Evolutionary conservation across 2,888 invertebrate genomes (phyloP), one percentile per base, ranked within the genome.

Genomic region (Melinaea menophilus): DNA sequence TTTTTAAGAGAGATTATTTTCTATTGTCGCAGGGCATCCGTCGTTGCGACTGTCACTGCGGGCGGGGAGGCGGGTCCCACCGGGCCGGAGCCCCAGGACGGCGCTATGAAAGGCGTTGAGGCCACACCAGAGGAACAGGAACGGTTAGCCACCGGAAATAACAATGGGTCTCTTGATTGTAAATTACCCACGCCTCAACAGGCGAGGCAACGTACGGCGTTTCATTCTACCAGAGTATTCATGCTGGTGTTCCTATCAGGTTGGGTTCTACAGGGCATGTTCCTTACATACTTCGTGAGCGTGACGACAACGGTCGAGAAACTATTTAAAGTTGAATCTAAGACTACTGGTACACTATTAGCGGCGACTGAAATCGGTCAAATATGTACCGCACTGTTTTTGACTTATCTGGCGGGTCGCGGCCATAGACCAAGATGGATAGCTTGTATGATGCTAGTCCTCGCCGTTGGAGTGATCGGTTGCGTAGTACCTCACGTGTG

Each of bases 361-460:
- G 96, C 96, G 73, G 97, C 97, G 70, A 97, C 97, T 31, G 97
- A 98, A 87, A 95, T 98, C 79, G 98, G 98, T 0, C 97, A 97
- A 87, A 97, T 98, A 75, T 95, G 96, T 69, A 97, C 97, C 55
- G 96, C 97, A 62, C 89, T 98, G 75, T 90, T 97, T 76, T 87
- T 98, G 73, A 97, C 97, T 45, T 98, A 98, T 81, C 95, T 96
- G 81, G 97, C 97, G 11, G 97, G 97, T 5, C 95, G 97, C 72
- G 97, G 97, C 7, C 97, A 98, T 87, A 92, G 97, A 73, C 98
- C 98, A 59, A 94, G 96, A 71, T 97, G 97, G 97, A 98, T 98
- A 75, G 97, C 96, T 59, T 95, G 96, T 91, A 97, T 97, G 86
- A 97, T 97, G 96, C 92, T 97, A 56, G 92, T 98, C 70, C 95